Evolutionary conservation across 2,888 invertebrate genomes (phyloP).

Genomic region (Lepetodrilus schrolli): DNA sequence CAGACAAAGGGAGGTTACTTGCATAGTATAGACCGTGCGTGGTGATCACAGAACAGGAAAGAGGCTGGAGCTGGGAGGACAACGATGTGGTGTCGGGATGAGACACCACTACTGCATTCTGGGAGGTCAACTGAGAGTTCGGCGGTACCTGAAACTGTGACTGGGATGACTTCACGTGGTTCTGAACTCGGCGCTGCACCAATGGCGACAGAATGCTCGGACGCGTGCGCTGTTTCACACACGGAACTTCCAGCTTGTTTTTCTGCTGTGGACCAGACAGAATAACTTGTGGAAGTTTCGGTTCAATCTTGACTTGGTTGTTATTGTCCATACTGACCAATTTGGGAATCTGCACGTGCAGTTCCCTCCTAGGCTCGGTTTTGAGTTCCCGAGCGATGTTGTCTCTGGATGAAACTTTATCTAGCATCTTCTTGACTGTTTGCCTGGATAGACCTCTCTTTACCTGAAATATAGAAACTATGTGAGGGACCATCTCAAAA

Average conservation of each 20-base stretch:
- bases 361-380: background rate
- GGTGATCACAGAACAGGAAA: background rate
- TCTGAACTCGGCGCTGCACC: constrained; percentile 27
- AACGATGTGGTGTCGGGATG: background rate
- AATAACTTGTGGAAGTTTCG: background rate
- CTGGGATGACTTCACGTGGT: constrained; percentile 18
- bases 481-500: too few relatives aligned
- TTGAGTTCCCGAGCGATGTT: constrained; percentile 22
- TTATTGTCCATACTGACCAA: background rate
- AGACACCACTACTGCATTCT: background rate
- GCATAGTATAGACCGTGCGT: constrained; percentile 15
- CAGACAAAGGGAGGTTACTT: constrained; percentile 14
- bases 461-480: constrained; percentile 21
- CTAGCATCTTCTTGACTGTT: constrained; percentile 41
- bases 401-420: constrained; percentile 32
- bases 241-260: constrained; percentile 37
- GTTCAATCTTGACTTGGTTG: background rate
- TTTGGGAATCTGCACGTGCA: background rate
- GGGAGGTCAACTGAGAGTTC: background rate
- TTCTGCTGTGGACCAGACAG: background rate
- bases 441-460: constrained; percentile 29
- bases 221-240: constrained; percentile 31
- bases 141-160: background rate
- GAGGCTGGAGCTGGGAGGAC: too few relatives aligned
- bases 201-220: constrained; percentile 33